Conservation (phyloP, 2,888 invertebrate genomes). For the Ariolimax columbianus region DNA sequence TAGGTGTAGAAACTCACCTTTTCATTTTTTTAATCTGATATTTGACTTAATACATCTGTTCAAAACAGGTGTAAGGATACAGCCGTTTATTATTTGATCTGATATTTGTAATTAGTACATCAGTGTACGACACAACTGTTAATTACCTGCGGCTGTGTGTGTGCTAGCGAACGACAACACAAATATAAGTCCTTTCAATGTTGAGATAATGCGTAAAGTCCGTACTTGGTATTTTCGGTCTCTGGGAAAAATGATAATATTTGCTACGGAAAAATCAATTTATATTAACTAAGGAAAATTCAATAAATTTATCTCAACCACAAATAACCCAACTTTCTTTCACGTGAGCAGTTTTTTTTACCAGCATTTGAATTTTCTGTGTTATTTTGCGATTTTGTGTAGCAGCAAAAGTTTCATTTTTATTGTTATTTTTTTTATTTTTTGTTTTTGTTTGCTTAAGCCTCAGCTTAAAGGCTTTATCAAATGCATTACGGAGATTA, state of each 20-base stretch:
- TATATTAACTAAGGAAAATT: constrained; percentile 33
- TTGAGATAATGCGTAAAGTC: not conserved
- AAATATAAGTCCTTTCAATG: not conserved
- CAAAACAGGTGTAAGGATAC: too few species aligned
- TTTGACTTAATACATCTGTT: too few species aligned
- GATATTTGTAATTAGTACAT: too few species aligned
- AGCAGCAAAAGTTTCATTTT: not conserved
- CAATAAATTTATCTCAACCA: constrained; percentile 36
- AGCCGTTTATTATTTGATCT: too few species aligned
- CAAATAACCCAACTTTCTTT: constrained; percentile 30
- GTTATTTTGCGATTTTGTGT: constrained; percentile 29
- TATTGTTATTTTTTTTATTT: too few species aligned
- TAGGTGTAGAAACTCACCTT: too few species aligned
- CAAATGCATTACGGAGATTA: constrained; percentile 26
- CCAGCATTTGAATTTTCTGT: constrained; percentile 29
- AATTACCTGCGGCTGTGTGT: too few species aligned
- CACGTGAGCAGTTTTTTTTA: constrained; percentile 1
- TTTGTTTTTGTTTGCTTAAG: not conserved
- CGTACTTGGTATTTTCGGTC: not conserved
- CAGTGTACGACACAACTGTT: too few species aligned
- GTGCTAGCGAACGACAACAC: too few species aligned
- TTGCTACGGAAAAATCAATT: constrained; percentile 37
- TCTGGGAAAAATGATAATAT: constrained; percentile 21
- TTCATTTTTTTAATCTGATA: too few species aligned
- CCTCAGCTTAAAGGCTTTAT: not conserved